Conservation (phyloP, 2,113 vertebrate species). For the Rhinogobius similis region DNA sequence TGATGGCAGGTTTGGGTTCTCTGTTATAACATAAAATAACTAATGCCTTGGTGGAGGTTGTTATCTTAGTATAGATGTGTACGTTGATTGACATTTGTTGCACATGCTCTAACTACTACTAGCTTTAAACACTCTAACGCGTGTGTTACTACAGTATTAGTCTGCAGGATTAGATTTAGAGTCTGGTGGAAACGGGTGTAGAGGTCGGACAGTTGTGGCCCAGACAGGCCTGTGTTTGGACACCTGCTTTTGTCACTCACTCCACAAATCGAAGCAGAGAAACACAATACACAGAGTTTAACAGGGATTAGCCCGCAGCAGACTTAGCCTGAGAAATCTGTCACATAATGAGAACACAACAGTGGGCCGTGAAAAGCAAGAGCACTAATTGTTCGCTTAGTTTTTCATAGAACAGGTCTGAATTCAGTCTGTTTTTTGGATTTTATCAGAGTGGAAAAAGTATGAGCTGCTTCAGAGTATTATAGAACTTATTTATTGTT, state of each 20-base stretch:
- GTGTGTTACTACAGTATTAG: background rate
- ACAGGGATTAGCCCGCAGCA: background rate
- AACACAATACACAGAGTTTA: background rate
- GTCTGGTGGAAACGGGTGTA: background rate
- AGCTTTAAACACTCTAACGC: background rate
- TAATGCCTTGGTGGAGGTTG: too few species aligned
- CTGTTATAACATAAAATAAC: too few species aligned
- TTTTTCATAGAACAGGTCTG: background rate
- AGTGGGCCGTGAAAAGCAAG: background rate
- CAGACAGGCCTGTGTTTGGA: conserved; percentile 1
- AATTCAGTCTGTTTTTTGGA: background rate
- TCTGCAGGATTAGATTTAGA: background rate
- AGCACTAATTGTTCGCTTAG: background rate
- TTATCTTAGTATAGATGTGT: too few species aligned
- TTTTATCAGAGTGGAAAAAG: background rate
- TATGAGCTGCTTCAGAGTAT: background rate
- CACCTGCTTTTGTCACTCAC: conserved; percentile 12
- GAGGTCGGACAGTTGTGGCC: background rate
- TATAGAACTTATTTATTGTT: too few species aligned
- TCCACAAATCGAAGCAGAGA: background rate
- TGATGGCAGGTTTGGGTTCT: too few species aligned
- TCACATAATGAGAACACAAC: background rate
- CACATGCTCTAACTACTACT: too few species aligned
- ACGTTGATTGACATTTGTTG: background rate
- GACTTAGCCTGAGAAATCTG: background rate